phyloP scores from a whole-genome alignment of 2,113 vertebrate genomes.

The Phalacrocorax brasilianus region DNA sequence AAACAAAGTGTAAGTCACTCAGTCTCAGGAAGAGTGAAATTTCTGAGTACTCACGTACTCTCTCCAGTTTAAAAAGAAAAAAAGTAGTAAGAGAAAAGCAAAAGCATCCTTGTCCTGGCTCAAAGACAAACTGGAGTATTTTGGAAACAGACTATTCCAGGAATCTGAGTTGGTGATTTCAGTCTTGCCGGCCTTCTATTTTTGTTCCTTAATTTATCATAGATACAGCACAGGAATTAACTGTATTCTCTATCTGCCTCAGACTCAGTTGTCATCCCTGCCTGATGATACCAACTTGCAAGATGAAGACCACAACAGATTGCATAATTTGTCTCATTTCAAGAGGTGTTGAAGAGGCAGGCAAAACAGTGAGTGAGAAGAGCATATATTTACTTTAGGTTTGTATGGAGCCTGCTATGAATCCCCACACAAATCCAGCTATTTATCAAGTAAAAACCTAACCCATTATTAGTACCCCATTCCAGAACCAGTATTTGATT shows the following conservation, averaged over 20 bases:
- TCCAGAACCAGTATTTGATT: constrained; percentile 53
- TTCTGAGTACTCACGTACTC: background rate
- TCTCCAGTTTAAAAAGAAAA: background rate
- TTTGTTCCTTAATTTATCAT: background rate
- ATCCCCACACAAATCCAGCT: background rate
- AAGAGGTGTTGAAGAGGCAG: background rate
- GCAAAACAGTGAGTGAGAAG: background rate
- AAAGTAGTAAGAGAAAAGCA: background rate
- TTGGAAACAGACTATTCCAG: background rate
- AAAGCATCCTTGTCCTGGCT: background rate
- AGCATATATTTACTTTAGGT: background rate
- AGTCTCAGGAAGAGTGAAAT: background rate
- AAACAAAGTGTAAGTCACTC: background rate
- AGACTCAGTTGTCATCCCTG: background rate
- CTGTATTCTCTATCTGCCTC: background rate
- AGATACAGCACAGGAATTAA: background rate
- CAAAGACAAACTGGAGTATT: background rate
- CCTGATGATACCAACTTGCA: background rate
- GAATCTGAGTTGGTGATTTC: background rate
- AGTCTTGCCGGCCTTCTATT: background rate
- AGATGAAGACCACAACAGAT: background rate
- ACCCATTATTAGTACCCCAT: background rate
- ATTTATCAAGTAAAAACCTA: background rate
- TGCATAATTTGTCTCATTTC: background rate
- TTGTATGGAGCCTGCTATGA: background rate